Base-by-base conservation (phyloP, 1,140 invertebrate genomes). In the Cydia strobilella region DNA sequence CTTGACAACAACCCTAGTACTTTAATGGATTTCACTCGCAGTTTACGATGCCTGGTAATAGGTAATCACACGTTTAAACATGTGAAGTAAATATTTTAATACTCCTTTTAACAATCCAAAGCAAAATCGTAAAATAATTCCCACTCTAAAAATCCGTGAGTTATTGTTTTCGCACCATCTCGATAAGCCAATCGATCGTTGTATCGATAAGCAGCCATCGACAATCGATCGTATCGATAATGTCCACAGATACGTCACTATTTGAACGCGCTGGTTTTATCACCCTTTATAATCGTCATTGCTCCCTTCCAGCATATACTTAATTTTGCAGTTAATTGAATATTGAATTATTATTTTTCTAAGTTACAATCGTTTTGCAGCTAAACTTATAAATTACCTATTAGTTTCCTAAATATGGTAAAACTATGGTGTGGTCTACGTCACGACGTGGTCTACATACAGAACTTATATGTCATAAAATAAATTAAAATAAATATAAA, bases 251-350 rank as follows among this genome's bases (percentile, higher is more conserved):
- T 83, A 88, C 85, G 85, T 90, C 90, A 88, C 90, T 91, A 91
- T 85, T 86, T 84, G 83, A 82, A 81, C 76, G 76, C 79, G 83
- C 80, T 74, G 82, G 77, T 77, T 85, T 91, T 91, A 91, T 91
- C 89, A 82, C 76, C 80, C 79, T 85, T 84, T 85, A 87, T 84
- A 79, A 90, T 90, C 86, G 80, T 86, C 85, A 89, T 87, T 85
- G 86, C 76, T 72, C 77, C 74, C 76, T 75, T 80, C 75, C 83
- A 83, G 82, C 77, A 75, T 62, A 63, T 77, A 79, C 74, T 78
- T 77, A 80, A 78, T 81, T 88, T 88, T 87, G 31, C 31, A n/a
- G 65, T 69, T 69, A 69, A 69, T 69, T 69, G 18, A 69, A 69
- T 69, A 69, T 69, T 65, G 20, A 65, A 66, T 6, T 66, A 35